Percentiles rank a stretch among this genome's conserved stretches.
Conservation (phyloP, 2,888 invertebrate genomes). For the Aporophyla nigra region DNA sequence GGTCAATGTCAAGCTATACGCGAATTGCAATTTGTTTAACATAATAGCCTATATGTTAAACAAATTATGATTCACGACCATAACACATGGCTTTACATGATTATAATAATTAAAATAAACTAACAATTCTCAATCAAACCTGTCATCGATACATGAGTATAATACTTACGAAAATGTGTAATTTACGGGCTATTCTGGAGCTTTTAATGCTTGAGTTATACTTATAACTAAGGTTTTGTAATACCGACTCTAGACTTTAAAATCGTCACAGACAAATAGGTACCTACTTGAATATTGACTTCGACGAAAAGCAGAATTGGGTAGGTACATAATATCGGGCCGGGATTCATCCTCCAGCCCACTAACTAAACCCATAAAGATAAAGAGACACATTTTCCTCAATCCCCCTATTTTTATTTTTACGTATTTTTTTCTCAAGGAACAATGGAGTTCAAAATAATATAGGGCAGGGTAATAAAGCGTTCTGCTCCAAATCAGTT, state of each 20-base stretch:
- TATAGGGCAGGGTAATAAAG: conserved; percentile 72
- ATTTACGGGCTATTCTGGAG: no score
- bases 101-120: no score
- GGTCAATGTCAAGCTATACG: no score
- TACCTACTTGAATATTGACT: background rate
- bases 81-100: no score
- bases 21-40: no score
- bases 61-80: no score
- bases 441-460: conserved; percentile 63
- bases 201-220: background rate
- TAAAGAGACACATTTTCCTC: conserved; percentile 20
- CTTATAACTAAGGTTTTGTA: background rate
- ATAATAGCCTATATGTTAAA: no score
- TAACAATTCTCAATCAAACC: no score
- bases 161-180: no score
- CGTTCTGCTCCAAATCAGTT: conserved; percentile 80
- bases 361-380: background rate
- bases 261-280: background rate
- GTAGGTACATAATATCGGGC: background rate
- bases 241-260: background rate
- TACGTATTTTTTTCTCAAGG: conserved; percentile 40
- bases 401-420: conserved; percentile 28
- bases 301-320: background rate
- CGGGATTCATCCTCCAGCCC: background rate
- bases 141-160: no score